Conservation (phyloP, 2,797 vertebrate genomes). For the Xerus rutilus region DNA sequence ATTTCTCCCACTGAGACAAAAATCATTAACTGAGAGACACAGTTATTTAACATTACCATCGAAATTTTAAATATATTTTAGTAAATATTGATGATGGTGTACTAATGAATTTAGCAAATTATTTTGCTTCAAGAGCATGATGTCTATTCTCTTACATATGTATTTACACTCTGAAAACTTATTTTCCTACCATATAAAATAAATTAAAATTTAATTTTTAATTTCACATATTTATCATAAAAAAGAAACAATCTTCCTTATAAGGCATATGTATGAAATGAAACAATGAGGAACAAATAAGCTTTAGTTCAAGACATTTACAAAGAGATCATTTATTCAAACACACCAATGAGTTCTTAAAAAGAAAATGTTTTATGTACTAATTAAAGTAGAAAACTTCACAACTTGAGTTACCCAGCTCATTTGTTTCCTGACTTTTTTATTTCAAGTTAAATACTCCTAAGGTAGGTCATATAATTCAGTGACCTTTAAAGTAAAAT, state of each 20-base stretch:
- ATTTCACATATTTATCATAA: not conserved
- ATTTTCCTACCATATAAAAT: not conserved
- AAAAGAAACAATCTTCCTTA: not conserved
- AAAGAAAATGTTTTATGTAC: conserved; percentile 52
- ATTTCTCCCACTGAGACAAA: not conserved
- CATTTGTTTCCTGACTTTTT: conserved; percentile 78
- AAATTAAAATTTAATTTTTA: not conserved
- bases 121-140: not conserved
- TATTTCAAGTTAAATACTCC: conserved; percentile 81
- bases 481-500: conserved; percentile 81
- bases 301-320: conserved; percentile 9
- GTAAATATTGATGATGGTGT: not conserved
- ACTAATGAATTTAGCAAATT: not conserved
- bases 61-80: not conserved
- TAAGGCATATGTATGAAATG: not conserved
- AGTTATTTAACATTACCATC: not conserved
- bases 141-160: not conserved
- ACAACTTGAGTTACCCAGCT: conserved; percentile 64
- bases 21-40: not conserved
- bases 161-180: not conserved
- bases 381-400: conserved; percentile 74
- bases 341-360: conserved; percentile 11
- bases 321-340: conserved; percentile 44
- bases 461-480: conserved; percentile 76
- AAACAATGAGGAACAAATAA: not conserved